phyloP scores from a whole-genome alignment of 2,888 invertebrate species.

The Ophioninae sp. region DNA sequence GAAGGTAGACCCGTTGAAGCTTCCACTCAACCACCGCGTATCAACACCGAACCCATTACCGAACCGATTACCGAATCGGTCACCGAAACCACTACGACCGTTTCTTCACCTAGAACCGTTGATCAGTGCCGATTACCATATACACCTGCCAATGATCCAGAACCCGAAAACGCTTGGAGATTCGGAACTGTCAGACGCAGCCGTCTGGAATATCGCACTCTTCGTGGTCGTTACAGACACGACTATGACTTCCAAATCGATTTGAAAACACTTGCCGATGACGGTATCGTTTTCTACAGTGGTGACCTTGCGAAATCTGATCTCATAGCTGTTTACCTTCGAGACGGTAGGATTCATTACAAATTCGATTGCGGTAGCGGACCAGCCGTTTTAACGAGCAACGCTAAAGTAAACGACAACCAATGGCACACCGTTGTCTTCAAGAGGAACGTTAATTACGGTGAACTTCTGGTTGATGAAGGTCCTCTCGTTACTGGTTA shows the following conservation, averaged over 20 bases:
- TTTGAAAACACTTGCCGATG: constrained; percentile 88
- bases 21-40: not conserved
- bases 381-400: constrained; percentile 83
- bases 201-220: constrained; percentile 87
- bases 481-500: constrained; percentile 82
- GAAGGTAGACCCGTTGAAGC: constrained; percentile 57
- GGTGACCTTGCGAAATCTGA: constrained; percentile 84
- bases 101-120: constrained; percentile 66
- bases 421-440: constrained; percentile 91
- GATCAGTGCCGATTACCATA: constrained; percentile 82
- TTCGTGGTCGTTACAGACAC: constrained; percentile 84
- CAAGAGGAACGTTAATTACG: constrained; percentile 84
- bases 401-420: constrained; percentile 86
- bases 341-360: constrained; percentile 86
- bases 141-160: constrained; percentile 82
- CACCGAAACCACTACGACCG: constrained; percentile 74
- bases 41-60: constrained; percentile 3
- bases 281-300: constrained; percentile 93
- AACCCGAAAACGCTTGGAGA: constrained; percentile 83
- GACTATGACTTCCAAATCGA: constrained; percentile 89
- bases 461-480: constrained; percentile 87
- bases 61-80: not conserved
- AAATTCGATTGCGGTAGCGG: constrained; percentile 87
- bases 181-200: constrained; percentile 87
- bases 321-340: constrained; percentile 89